Percentiles rank a stretch among this genome's conserved stretches.
Conservation (phyloP, 2,797 vertebrate species). For the Acipenser oxyrinchus region DNA sequence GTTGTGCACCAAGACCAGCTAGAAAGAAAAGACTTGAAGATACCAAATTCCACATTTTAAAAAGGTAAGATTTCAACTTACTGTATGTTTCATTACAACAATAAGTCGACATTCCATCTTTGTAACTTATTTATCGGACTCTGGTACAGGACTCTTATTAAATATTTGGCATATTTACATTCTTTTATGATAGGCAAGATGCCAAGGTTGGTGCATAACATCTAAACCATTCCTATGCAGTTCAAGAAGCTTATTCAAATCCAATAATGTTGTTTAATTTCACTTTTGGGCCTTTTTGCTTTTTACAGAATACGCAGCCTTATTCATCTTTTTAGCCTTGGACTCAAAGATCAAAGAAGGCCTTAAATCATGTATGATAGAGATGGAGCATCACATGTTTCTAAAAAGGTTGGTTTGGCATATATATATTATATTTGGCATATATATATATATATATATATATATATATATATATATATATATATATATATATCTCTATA, state of each 20-base stretch:
- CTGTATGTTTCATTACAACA: too few species aligned
- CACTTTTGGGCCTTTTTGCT: conserved; percentile 50
- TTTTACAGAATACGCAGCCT: conserved; percentile 74
- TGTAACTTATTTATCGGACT: too few species aligned
- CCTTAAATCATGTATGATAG: conserved; percentile 41
- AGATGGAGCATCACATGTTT: conserved; percentile 65
- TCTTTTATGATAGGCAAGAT: too few species aligned
- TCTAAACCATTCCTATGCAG: too few species aligned
- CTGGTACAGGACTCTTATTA: too few species aligned
- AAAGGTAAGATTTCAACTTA: conserved; percentile 45
- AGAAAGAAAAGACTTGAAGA: conserved; percentile 45
- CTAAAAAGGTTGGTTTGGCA: conserved; percentile 64
- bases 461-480: too few species aligned
- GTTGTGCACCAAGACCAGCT: conserved; percentile 42
- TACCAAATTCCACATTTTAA: conserved; percentile 32
- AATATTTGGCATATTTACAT: too few species aligned
- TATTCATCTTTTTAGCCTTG: conserved; percentile 74
- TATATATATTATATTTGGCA: neutral
- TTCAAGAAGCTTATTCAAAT: neutral
- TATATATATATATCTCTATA: too few species aligned
- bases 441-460: too few species aligned
- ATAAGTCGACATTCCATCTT: too few species aligned
- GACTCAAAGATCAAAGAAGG: conserved; percentile 64
- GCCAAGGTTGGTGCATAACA: too few species aligned
- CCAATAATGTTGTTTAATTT: conserved; percentile 30